phyloP scores from a whole-genome alignment of 2,113 vertebrate species.

The Anolis carolinensis region DNA sequence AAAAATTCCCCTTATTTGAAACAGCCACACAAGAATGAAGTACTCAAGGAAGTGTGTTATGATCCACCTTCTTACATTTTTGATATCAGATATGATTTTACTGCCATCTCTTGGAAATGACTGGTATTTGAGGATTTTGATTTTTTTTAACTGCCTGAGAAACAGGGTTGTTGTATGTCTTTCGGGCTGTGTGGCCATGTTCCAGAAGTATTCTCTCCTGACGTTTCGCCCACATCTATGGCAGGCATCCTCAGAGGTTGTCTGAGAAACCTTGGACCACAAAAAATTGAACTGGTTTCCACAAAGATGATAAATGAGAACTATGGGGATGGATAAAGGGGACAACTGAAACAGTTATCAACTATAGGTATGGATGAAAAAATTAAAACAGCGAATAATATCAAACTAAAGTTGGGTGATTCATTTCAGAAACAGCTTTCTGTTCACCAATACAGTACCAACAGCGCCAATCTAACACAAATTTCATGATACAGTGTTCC shows the following conservation, averaged over 20 bases:
- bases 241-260: too few species aligned
- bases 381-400: not conserved
- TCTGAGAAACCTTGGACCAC: not conserved
- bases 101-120: constrained; percentile 71
- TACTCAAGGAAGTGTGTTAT: not conserved
- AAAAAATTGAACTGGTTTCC: constrained; percentile 11
- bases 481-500: too few species aligned
- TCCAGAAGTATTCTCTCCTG: too few species aligned
- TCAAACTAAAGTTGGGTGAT: not conserved
- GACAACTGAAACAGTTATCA: not conserved
- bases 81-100: constrained; percentile 36
- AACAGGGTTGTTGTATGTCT: too few species aligned
- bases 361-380: not conserved
- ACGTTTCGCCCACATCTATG: too few species aligned
- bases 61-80: fast-evolving
- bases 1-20: not conserved
- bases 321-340: not conserved
- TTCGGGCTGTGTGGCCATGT: too few species aligned
- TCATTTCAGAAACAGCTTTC: not conserved
- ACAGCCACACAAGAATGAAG: not conserved
- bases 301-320: not conserved
- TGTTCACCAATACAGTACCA: not conserved
- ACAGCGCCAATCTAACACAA: not conserved
- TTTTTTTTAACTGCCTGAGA: not conserved
- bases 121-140: fast-evolving